phyloP scores from a whole-genome alignment of 1,140 invertebrate species.

The Anastrepha ludens region DNA sequence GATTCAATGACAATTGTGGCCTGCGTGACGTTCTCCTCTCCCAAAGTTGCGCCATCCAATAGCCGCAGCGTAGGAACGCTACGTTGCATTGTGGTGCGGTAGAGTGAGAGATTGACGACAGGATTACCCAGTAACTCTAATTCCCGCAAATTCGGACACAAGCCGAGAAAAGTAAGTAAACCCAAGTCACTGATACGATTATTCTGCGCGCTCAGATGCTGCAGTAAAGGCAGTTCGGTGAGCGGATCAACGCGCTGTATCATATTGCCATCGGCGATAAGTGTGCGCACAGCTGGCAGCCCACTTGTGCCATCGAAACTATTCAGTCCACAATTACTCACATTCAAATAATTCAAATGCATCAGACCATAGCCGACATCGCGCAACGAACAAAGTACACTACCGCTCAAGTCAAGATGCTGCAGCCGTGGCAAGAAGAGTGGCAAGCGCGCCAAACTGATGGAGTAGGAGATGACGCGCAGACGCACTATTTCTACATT shows the following conservation, averaged over 20 bases:
- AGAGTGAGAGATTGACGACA: slow-evolving; percentile 69
- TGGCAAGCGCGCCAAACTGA: slow-evolving; percentile 78
- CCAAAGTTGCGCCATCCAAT: slow-evolving; percentile 72
- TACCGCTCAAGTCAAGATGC: slow-evolving; percentile 79
- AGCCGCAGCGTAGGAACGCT: slow-evolving; percentile 72
- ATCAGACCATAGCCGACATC: slow-evolving; percentile 81
- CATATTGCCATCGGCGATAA: slow-evolving; percentile 79
- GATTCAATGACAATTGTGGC: background rate
- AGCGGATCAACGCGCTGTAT: slow-evolving; percentile 78
- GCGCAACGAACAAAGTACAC: slow-evolving; percentile 78
- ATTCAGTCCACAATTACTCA: slow-evolving; percentile 80
- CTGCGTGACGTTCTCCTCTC: background rate
- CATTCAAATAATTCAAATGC: slow-evolving; percentile 78
- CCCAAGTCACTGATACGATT: slow-evolving; percentile 74
- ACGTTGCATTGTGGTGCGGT: slow-evolving; percentile 70
- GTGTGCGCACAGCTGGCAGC: slow-evolving; percentile 77
- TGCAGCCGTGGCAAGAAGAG: slow-evolving; percentile 78
- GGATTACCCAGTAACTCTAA: slow-evolving; percentile 74
- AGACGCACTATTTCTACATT: slow-evolving; percentile 78
- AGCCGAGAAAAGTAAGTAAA: slow-evolving; percentile 72
- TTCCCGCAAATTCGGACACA: slow-evolving; percentile 73
- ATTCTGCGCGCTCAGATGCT: slow-evolving; percentile 63
- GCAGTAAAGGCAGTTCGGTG: slow-evolving; percentile 69
- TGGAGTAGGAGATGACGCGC: slow-evolving; percentile 78
- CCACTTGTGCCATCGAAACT: slow-evolving; percentile 81